Base-by-base conservation (phyloP, 1,140 invertebrate genomes). In the Drosophila bifasciata region DNA sequence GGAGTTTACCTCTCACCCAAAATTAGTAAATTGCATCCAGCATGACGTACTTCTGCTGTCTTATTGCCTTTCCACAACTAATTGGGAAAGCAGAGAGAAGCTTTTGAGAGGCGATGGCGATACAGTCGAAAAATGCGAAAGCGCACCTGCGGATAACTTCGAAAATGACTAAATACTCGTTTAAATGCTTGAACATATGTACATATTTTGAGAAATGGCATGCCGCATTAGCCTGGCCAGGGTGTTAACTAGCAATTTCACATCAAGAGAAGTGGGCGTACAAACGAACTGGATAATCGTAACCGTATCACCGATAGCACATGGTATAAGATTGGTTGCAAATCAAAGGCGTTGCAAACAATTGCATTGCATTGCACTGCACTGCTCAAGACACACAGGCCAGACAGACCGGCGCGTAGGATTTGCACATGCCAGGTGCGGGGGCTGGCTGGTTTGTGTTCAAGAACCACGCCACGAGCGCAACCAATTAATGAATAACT, bases 401-500 rank as follows among this genome's bases (percentile, higher is more conserved):
- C 64, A 68, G 64, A 68, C 64, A 68, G 62, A 23, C 16, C 17
- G 64, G 40, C 56, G 48, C 48, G 43, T 58, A 40, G 39, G 51
- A 53, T 53, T 16, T 41, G 17, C 58, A 45, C 16, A 60, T 56
- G 64, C 62, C 32, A 45, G 50, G 50, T 41, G 49, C 19, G 25
- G 15, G 51, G 58, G 59, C 13, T n/a, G 36, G 25, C 19, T 70
- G 16, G 0, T 11, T 28, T 41, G 23, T 9, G 52, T 55, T 43
- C 60, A 55, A 81, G 79, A 81, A 84, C 70, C 51, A 53, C 44
- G 11, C 45, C 25, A 25, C 49, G 52, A 70, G 40, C 40, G 46
- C 51, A 28, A 23, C 45, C 46, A 84, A 76, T 76, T 80, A 85
- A 50, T 80, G 56, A 74, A 78, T 64, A 68, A 67, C 59, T 66